Conservation (phyloP, 2,888 invertebrate species). For the Amphimallon solstitiale region DNA sequence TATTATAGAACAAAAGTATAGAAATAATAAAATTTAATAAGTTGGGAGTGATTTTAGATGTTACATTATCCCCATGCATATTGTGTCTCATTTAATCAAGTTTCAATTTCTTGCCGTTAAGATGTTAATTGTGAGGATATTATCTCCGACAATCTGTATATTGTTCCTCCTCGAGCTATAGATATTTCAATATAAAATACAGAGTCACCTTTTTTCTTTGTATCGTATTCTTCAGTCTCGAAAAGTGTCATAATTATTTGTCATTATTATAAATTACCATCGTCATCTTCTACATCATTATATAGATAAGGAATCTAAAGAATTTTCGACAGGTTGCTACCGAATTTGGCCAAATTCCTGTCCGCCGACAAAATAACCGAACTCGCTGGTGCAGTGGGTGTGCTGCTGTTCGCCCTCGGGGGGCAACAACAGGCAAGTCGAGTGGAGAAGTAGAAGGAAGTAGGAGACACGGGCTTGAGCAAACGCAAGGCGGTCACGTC, state of each 20-base stretch:
- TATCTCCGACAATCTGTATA: too few relatives aligned
- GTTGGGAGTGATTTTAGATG: too few relatives aligned
- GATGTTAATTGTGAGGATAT: too few relatives aligned
- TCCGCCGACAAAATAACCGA: constrained; percentile 15
- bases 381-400: constrained; percentile 27
- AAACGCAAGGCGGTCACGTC: constrained; percentile 56
- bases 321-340: constrained; percentile 32
- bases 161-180: too few relatives aligned
- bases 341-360: constrained; percentile 30
- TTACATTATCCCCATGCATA: too few relatives aligned
- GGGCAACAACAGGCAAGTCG: not conserved
- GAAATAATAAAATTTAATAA: too few relatives aligned
- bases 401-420: constrained; percentile 20
- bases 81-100: too few relatives aligned
- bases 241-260: constrained; percentile 6
- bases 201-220: too few relatives aligned
- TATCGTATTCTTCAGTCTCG: not conserved
- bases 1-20: too few relatives aligned
- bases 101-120: too few relatives aligned
- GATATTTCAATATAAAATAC: too few relatives aligned
- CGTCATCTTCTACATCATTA: constrained; percentile 3
- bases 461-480: constrained; percentile 43
- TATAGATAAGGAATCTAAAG: constrained; percentile 22
- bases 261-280: not conserved
- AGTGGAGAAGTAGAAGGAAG: constrained; percentile 25